phyloP scores from a whole-genome alignment of 2,113 vertebrate genomes.

The Haemorhous mexicanus region DNA sequence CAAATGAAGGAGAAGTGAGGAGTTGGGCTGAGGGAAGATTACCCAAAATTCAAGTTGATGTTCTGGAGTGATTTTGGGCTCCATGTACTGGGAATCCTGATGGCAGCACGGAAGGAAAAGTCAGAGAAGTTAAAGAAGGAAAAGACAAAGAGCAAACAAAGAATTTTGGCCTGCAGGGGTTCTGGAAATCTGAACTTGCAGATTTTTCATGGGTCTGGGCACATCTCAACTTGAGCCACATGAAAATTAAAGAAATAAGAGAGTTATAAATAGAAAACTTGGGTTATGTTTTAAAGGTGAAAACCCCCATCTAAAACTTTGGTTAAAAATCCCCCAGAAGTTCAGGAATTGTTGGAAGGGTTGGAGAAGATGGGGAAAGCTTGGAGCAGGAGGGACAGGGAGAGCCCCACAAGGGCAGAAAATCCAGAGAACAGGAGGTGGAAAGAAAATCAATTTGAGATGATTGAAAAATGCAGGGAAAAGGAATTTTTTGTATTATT shows the following conservation, averaged over 20 bases:
- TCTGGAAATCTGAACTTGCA: not conserved
- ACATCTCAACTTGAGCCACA: not conserved
- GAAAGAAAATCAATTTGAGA: not conserved
- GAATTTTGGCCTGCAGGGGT: not conserved
- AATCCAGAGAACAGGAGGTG: not conserved
- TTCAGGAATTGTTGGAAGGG: not conserved
- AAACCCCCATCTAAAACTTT: not conserved
- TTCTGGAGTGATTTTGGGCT: not conserved
- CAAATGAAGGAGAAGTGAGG: not conserved
- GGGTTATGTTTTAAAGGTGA: not conserved
- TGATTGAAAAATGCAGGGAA: too few species aligned
- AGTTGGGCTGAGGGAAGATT: not conserved
- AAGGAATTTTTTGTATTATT: too few species aligned
- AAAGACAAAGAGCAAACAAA: not conserved
- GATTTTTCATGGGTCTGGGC: not conserved
- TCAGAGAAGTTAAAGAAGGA: not conserved
- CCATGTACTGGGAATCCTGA: not conserved
- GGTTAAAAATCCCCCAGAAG: not conserved
- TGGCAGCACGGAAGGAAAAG: not conserved
- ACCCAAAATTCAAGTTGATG: not conserved
- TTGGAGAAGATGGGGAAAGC: not conserved
- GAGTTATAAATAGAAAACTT: not conserved
- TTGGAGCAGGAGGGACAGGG: not conserved
- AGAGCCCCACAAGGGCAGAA: not conserved
- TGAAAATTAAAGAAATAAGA: not conserved